These are phyloP conservation scores for Clarias gariepinus DNA, from an alignment of 2,113 vertebrate species.

Conservation along the genomic window DNA sequence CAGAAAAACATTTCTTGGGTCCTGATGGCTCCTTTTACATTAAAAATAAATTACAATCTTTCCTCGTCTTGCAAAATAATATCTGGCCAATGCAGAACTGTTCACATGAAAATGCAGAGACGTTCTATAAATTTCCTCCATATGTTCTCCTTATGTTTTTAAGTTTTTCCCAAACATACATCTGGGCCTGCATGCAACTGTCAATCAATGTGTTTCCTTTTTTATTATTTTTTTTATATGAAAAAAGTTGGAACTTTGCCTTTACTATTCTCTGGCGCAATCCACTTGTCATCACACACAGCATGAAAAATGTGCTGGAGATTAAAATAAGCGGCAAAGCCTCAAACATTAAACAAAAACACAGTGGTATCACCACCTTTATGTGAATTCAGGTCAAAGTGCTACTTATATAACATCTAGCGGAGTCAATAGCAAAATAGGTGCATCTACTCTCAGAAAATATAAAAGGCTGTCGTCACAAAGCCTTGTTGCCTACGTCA, in stretches of 20 bases:
- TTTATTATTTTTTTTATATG: neutral
- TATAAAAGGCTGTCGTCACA: slow-evolving; percentile 47
- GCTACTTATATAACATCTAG: slow-evolving; percentile 26
- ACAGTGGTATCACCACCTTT: neutral
- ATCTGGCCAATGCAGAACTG: neutral
- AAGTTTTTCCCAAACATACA: neutral
- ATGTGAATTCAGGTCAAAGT: slow-evolving; percentile 20
- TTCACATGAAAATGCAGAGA: neutral
- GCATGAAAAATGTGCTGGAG: neutral
- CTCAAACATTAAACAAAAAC: neutral
- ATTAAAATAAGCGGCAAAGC: slow-evolving; percentile 9
- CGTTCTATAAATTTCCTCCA: neutral
- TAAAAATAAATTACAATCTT: neutral
- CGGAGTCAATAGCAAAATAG: slow-evolving; percentile 37
- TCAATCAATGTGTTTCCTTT: neutral
- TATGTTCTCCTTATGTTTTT: neutral
- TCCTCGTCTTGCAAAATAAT: neutral
- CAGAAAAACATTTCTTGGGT: neutral
- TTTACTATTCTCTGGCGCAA: no score
- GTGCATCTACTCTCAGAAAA: slow-evolving; percentile 39
- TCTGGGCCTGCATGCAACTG: neutral
- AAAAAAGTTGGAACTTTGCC: neutral
- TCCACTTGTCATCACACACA: neutral
- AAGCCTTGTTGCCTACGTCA: slow-evolving; percentile 23
- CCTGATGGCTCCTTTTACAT: neutral